phyloP scores from a whole-genome alignment of 2,888 invertebrate species.

The Oasisia sp. region DNA sequence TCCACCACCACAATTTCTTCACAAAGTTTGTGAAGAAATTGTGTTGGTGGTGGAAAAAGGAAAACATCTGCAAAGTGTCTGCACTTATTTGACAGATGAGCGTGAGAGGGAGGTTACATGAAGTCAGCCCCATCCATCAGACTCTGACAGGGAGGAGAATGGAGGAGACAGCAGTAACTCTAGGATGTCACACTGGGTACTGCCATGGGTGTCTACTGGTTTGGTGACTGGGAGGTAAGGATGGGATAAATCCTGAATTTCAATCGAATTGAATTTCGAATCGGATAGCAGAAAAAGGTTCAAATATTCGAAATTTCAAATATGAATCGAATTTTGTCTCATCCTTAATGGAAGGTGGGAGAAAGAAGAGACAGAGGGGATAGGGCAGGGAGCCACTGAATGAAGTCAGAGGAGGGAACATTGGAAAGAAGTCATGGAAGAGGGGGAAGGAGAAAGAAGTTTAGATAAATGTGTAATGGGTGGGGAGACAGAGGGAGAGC shows the following conservation, averaged over 20 bases:
- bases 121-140: neutral
- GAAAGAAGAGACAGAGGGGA: neutral
- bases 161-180: neutral
- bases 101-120: neutral
- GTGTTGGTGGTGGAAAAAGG: neutral
- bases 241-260: too few relatives aligned
- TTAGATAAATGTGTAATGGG: neutral
- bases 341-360: too few relatives aligned
- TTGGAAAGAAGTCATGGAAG: neutral
- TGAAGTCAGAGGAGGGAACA: too few relatives aligned
- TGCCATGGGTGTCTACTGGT: neutral
- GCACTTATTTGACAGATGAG: neutral
- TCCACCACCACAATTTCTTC: neutral
- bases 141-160: neutral
- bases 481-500: neutral
- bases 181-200: neutral
- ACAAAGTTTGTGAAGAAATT: neutral
- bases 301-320: too few relatives aligned
- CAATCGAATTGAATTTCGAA: too few relatives aligned
- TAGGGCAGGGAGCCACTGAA: neutral
- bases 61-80: constrained; percentile 10
- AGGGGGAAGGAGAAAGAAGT: neutral
- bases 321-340: too few relatives aligned
- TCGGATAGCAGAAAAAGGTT: too few relatives aligned
- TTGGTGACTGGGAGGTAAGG: too few relatives aligned